Evolutionary conservation across 2,797 vertebrate species (phyloP).

Genomic region (Manis javanica): DNA sequence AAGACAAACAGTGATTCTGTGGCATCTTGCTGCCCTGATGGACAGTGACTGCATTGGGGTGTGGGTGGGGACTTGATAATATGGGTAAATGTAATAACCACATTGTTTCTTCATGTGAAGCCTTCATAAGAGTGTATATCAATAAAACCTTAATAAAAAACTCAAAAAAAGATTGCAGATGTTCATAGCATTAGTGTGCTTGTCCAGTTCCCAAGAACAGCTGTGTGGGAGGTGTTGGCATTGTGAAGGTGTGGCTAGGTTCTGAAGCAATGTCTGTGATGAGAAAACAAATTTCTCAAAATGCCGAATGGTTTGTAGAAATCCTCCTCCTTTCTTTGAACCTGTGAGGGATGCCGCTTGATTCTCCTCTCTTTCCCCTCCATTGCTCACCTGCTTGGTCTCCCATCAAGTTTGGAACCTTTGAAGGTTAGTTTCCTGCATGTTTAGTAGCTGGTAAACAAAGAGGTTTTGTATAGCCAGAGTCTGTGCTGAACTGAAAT

Average conservation of each 20-base stretch:
- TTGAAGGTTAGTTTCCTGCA: constrained; percentile 22
- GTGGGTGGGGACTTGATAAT: too few species aligned
- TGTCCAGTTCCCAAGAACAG: constrained; percentile 41
- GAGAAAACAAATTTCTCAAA: constrained; percentile 50
- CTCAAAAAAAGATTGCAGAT: not conserved
- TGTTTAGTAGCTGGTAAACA: constrained; percentile 64
- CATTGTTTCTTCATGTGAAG: too few species aligned
- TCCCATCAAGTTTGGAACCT: not conserved
- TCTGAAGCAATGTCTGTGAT: constrained; percentile 37
- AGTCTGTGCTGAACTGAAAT: constrained; percentile 52
- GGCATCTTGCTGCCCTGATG: too few species aligned
- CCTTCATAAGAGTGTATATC: too few species aligned
- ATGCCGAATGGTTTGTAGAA: not conserved
- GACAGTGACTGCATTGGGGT: too few species aligned
- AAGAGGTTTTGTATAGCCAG: constrained; percentile 57
- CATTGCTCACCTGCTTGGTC: not conserved
- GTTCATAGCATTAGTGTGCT: constrained; percentile 19
- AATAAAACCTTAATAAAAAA: too few species aligned
- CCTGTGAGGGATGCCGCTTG: not conserved
- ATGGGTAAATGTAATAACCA: too few species aligned
- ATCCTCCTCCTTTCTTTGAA: not conserved
- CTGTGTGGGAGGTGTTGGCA: constrained; percentile 11
- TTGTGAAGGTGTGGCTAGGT: constrained; percentile 41
- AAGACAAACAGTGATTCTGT: too few species aligned
- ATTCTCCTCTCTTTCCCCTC: constrained; percentile 22